Percentiles rank a stretch among this genome's conserved stretches.
Evolutionary conservation across 37 sponge, comb jelly and placozoan species (phyloP).

Genomic region (Aphrocallistes beatrix): DNA sequence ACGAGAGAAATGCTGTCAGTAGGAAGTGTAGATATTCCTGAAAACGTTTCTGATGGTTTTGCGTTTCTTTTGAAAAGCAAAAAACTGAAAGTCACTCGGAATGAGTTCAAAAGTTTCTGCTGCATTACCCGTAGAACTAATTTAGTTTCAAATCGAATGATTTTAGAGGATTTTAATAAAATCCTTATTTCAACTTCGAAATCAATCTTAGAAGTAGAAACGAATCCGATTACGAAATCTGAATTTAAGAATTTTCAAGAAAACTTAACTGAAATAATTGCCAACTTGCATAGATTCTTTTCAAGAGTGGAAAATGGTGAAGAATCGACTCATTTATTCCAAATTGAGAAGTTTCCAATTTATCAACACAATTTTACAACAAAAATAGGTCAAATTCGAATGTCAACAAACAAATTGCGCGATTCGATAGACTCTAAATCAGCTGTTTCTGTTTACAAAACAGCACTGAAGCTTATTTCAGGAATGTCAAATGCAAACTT

Average conservation of each 20-base stretch:
- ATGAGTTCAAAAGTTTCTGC: background rate
- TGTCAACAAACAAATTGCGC: background rate
- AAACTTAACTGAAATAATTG: background rate
- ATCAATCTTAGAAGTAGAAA: background rate
- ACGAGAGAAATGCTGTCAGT: background rate
- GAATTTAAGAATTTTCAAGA: background rate
- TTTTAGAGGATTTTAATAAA: background rate
- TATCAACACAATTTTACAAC: background rate
- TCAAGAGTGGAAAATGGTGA: background rate
- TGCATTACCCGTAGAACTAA: background rate
- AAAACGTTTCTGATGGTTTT: background rate
- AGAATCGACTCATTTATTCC: background rate
- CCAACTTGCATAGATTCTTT: background rate
- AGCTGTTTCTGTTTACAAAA: background rate
- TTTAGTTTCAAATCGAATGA: background rate
- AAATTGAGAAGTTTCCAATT: background rate
- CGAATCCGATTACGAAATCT: background rate
- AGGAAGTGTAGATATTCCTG: background rate
- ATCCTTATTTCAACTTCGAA: background rate
- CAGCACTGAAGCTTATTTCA: background rate
- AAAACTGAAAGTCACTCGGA: background rate
- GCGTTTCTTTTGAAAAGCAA: background rate
- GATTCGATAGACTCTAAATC: background rate
- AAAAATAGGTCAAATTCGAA: background rate
- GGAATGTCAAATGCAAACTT: background rate